A percentile compares a stretch with the other conserved stretches of the same genome.
These are phyloP conservation scores for Pampus argenteus DNA, from an alignment of 2,797 vertebrate species.

Conservation along the genomic window DNA sequence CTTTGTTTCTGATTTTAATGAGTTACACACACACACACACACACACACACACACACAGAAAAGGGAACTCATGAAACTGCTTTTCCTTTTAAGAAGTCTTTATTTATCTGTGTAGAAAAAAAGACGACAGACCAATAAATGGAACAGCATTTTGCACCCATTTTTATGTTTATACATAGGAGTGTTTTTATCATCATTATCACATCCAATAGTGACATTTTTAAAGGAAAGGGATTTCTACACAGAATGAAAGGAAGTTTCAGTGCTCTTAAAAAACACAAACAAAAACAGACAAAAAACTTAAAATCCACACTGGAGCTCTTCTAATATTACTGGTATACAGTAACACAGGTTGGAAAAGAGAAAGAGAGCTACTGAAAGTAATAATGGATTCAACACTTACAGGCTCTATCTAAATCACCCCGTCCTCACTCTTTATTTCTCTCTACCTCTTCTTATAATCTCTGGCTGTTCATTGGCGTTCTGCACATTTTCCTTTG, in stretches of 20 bases:
- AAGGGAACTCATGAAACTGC: slow-evolving; percentile 43
- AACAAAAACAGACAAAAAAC: slow-evolving; percentile 44
- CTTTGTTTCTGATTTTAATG: slow-evolving; percentile 68
- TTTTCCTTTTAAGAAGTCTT: slow-evolving; percentile 76
- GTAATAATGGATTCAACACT: slow-evolving; percentile 62
- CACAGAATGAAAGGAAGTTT: slow-evolving; percentile 76
- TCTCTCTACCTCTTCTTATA: slow-evolving; percentile 39
- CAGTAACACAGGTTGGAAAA: slow-evolving; percentile 66
- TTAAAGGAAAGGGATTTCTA: slow-evolving; percentile 77
- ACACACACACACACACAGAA: slow-evolving; percentile 6
- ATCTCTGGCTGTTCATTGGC: slow-evolving; percentile 56
- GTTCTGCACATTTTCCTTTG: slow-evolving; percentile 33
- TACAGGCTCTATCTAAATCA: slow-evolving; percentile 55
- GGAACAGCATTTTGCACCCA: slow-evolving; percentile 75
- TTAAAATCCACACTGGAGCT: slow-evolving; percentile 53
- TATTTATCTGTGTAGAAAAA: slow-evolving; percentile 84
- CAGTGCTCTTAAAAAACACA: slow-evolving; percentile 63
- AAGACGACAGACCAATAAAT: slow-evolving; percentile 78
- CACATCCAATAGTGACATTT: slow-evolving; percentile 77
- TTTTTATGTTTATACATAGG: slow-evolving; percentile 79
- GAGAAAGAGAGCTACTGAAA: slow-evolving; percentile 63
- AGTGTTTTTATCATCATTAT: slow-evolving; percentile 80
- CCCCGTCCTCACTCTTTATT: slow-evolving; percentile 32
- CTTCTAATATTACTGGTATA: slow-evolving; percentile 56
- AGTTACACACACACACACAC: slow-evolving; percentile 5